These are phyloP conservation scores for Drosophila nannoptera DNA, from an alignment of 1,140 invertebrate genomes.

Conservation along the genomic window DNA sequence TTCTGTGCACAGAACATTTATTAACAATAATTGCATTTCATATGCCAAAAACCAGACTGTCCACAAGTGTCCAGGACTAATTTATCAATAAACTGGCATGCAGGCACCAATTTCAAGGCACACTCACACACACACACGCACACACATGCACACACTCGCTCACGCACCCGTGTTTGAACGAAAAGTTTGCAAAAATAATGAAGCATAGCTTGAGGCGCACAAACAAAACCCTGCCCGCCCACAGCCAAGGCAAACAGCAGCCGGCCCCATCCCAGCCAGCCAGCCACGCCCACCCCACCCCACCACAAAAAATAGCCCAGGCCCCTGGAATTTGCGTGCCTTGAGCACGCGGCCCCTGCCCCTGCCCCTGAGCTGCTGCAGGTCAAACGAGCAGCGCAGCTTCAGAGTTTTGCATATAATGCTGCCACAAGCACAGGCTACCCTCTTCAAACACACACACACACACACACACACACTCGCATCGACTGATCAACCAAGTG, in stretches of 20 bases:
- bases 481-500: conserved; percentile 42
- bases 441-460: conserved; percentile 9
- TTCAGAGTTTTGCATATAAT: conserved; percentile 46
- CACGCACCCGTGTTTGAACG: conserved; percentile 35
- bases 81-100: conserved; percentile 65
- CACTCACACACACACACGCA: background rate
- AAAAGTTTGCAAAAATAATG: conserved; percentile 77
- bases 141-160: conserved; percentile 1
- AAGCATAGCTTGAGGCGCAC: conserved; percentile 60
- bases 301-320: conserved; percentile 56
- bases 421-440: conserved; percentile 37
- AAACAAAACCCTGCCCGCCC: conserved; percentile 52
- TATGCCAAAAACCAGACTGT: conserved; percentile 58
- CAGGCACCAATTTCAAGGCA: conserved; percentile 15
- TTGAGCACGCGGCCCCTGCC: no score
- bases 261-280: no score
- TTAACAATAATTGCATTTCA: conserved; percentile 75
- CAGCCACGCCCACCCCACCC: conserved; percentile 36
- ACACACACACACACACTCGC: conserved; percentile 10
- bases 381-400: conserved; percentile 38
- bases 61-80: conserved; percentile 72
- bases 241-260: conserved; percentile 61
- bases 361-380: conserved; percentile 20
- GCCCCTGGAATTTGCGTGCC: background rate
- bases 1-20: conserved; percentile 66